phyloP scores from a whole-genome alignment of 35 echinoderm and acorn worm species.

The Patiria miniata region DNA sequence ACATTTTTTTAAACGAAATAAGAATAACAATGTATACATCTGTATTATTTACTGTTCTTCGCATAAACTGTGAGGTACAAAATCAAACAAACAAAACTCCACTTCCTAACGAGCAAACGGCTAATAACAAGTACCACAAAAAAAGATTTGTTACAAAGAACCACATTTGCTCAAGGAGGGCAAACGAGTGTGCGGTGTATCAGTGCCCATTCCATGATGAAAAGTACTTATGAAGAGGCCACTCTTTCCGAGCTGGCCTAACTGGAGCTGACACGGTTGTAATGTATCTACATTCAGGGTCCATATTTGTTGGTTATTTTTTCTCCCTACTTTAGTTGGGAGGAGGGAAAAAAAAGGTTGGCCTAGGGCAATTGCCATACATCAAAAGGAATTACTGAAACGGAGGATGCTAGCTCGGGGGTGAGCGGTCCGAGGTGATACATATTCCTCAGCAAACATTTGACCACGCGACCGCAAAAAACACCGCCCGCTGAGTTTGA shows the following conservation, averaged over 20 bases:
- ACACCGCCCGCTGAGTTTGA: neutral
- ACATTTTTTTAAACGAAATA: no score
- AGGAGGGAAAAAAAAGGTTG: neutral
- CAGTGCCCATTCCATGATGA: no score
- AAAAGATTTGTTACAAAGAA: no score
- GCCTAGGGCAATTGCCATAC: slow-evolving; percentile 4
- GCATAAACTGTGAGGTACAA: no score
- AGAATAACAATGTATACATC: no score
- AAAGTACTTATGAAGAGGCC: no score
- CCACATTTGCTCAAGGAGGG: no score
- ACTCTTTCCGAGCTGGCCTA: neutral
- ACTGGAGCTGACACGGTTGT: neutral
- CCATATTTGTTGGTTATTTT: neutral
- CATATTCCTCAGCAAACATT: slow-evolving; percentile 26
- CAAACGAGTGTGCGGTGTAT: no score
- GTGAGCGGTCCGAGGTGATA: neutral
- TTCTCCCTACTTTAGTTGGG: neutral
- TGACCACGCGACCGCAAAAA: slow-evolving; percentile 3
- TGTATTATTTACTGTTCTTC: no score
- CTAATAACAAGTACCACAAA: no score
- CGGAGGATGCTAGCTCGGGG: neutral
- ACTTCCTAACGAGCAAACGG: no score
- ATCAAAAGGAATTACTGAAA: slow-evolving; percentile 3
- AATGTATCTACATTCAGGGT: neutral
- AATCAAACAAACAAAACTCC: no score